These are phyloP conservation scores for Silvanus unidentatus DNA, from an alignment of 2,888 invertebrate genomes.

Conservation along the genomic window DNA sequence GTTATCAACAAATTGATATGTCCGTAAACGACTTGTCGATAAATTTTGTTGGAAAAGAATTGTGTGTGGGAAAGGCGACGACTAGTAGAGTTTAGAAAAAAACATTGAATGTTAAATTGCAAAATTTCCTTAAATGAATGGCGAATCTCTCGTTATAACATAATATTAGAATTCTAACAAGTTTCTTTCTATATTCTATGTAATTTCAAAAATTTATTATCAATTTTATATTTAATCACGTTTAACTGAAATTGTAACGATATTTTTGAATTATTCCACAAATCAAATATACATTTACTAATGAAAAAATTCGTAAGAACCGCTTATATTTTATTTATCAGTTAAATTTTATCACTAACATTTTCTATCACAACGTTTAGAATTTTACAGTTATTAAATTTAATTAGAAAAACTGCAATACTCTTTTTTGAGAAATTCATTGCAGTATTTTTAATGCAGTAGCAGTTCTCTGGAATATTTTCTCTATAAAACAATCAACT, in stretches of 20 bases:
- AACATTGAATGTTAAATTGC: too few relatives aligned
- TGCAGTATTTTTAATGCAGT: background rate
- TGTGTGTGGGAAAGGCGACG: too few relatives aligned
- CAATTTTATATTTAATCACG: background rate
- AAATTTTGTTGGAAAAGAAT: too few relatives aligned
- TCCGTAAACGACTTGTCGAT: too few relatives aligned
- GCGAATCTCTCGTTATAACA: conserved; percentile 30
- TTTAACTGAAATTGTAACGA: background rate
- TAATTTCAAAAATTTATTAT: background rate
- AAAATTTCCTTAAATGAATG: too few relatives aligned
- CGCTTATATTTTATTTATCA: conserved; percentile 12
- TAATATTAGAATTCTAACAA: conserved; percentile 1
- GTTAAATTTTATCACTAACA: conserved; percentile 25
- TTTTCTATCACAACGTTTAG: conserved; percentile 37
- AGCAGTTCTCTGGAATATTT: conserved; percentile 6
- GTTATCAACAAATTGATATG: too few relatives aligned
- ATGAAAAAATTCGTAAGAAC: conserved; percentile 24
- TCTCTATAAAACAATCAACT: too few relatives aligned
- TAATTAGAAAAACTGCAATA: background rate
- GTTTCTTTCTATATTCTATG: conserved; percentile 7
- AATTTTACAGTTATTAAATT: conserved; percentile 23
- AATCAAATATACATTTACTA: too few relatives aligned
- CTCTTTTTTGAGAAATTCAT: background rate
- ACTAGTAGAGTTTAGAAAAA: too few relatives aligned
- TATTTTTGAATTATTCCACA: background rate